phyloP scores from a whole-genome alignment of 2,797 vertebrate species.

The Tenualosa thibaudeaui region DNA sequence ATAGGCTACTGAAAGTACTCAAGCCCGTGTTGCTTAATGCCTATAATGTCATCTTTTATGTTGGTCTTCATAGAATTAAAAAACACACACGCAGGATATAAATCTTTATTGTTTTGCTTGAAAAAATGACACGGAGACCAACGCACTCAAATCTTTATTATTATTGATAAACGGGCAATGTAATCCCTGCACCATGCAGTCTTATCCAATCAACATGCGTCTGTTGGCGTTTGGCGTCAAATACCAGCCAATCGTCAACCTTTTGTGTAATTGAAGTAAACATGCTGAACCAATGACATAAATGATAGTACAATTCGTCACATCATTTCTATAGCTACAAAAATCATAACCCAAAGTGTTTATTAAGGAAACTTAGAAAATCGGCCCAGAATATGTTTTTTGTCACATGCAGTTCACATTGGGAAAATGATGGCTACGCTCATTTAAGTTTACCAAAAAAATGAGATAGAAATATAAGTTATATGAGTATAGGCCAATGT shows the following conservation, averaged over 20 bases:
- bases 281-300: neutral
- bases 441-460: neutral
- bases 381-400: neutral
- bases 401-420: neutral
- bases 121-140: conserved; percentile 15
- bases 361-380: neutral
- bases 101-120: neutral
- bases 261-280: neutral
- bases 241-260: neutral
- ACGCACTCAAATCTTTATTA: neutral
- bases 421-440: neutral
- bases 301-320: neutral
- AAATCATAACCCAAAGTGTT: neutral
- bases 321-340: neutral
- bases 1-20: too few relatives aligned
- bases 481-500: neutral
- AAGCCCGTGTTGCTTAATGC: too few relatives aligned
- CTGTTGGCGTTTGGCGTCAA: conserved; percentile 19
- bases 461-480: neutral
- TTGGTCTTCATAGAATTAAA: neutral
- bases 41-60: neutral
- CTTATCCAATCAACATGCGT: conserved; percentile 12
- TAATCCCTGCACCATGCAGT: neutral
- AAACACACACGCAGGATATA: neutral
- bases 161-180: neutral